Evolutionary conservation across 2,113 vertebrate genomes (phyloP), one percentile per base, ranked within the genome.

Genomic region (Oryzias celebensis): DNA sequence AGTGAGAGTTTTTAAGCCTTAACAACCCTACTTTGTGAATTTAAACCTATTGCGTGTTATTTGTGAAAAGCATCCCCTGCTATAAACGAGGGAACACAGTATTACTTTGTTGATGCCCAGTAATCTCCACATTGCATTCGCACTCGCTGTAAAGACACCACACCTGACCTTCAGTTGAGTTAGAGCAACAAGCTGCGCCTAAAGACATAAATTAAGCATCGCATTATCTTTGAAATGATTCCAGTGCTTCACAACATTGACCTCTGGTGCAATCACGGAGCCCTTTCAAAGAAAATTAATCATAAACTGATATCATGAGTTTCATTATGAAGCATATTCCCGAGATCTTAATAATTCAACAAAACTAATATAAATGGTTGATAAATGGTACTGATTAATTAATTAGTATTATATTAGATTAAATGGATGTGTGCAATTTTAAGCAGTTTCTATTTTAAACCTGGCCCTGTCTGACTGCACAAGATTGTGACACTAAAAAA

Each of bases 391-490:
- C 59, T 24, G 65, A 88, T 75, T 88, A 88, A 91, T 90, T 86
- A 71, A 91, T 87, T 86, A 83, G 83, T 88, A 88, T 90, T 90
- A 89, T 90, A 88, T 88, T 85, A 81, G 84, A 88, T 77, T 82
- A 77, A 87, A 75, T 84, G 80, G 61, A 82, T 80, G 80, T 82
- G 81, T 81, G 62, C 78, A 80, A 89, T 85, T 75, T 81, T 70
- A 15, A 77, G 62, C 62, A 75, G 61, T 18, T 77, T 85, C 82
- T 87, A 85, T 87, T 87, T 84, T 80, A 63, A 77, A 77, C 67
- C 52, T 56, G 54, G 46, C 45, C 60, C 23, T 14, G 61, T 60
- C 58, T 36, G 61, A 63, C 57, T 0, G 3, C 58, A 77, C 77
- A 12, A 12, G 36, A 36, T 36, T 12, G 12, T 52, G 61, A 71